Conservation (phyloP, 2,888 invertebrate species). For the Sclerodermus sp. region DNA sequence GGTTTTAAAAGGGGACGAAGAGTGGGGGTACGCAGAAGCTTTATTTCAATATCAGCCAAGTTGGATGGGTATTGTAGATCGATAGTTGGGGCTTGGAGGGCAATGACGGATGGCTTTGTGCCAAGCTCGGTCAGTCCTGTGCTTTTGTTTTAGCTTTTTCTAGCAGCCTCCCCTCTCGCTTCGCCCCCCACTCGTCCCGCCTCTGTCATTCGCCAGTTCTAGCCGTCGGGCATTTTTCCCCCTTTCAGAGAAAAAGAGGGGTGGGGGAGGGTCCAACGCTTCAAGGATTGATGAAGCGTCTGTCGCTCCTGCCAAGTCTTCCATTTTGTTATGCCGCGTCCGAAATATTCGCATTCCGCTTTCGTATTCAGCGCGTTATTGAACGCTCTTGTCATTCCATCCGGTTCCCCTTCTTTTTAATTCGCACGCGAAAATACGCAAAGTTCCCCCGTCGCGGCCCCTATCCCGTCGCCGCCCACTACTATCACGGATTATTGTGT, state of each 20-base stretch:
- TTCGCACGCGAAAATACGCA: too few species aligned
- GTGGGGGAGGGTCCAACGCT: too few species aligned
- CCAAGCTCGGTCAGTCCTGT: conserved; percentile 22
- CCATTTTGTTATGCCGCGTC: conserved; percentile 25
- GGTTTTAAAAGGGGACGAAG: neutral
- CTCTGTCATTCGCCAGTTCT: too few species aligned
- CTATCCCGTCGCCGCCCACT: neutral
- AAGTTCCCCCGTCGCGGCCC: neutral
- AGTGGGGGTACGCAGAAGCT: too few species aligned
- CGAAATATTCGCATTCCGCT: conserved; percentile 8
- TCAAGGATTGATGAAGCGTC: conserved; percentile 25
- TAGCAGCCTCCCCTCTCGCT: neutral
- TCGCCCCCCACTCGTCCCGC: neutral
- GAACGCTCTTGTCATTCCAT: neutral
- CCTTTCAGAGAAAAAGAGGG: too few species aligned
- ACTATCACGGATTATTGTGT: too few species aligned
- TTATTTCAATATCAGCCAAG: too few species aligned
- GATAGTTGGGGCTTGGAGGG: conserved; percentile 19
- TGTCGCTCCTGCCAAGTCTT: conserved; percentile 20
- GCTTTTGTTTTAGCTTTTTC: conserved; percentile 23
- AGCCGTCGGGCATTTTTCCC: too few species aligned
- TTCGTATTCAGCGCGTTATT: neutral
- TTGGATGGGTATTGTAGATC: conserved; percentile 17
- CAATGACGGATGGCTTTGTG: conserved; percentile 28
- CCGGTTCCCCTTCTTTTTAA: neutral